Evolutionary conservation across 2,888 invertebrate species (phyloP).

Genomic region (Cheilosia grossa): DNA sequence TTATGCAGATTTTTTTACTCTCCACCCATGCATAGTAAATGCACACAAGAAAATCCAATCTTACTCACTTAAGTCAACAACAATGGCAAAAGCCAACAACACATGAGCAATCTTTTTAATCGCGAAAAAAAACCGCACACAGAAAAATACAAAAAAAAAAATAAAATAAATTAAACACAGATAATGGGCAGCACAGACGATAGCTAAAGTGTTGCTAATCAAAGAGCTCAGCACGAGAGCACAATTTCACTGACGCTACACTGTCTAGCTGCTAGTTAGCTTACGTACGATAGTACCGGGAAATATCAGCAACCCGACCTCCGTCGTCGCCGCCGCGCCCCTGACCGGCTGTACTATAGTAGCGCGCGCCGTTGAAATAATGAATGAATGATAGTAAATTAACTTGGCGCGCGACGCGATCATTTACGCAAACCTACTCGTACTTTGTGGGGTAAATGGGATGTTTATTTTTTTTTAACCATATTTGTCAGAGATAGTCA

Average conservation of each 20-base stretch:
- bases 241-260: slow-evolving; percentile 62
- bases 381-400: slow-evolving; percentile 64
- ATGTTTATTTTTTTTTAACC: not conserved
- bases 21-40: slow-evolving; percentile 55
- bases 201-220: slow-evolving; percentile 58
- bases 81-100: slow-evolving; percentile 10
- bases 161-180: slow-evolving; percentile 36
- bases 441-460: slow-evolving; percentile 1
- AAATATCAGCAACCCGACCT: slow-evolving; percentile 34
- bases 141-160: not conserved
- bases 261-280: slow-evolving; percentile 56
- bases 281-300: slow-evolving; percentile 60
- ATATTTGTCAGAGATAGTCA: too few relatives aligned
- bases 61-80: slow-evolving; percentile 3
- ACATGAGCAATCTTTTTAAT: slow-evolving; percentile 43
- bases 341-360: not conserved
- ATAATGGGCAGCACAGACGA: slow-evolving; percentile 41
- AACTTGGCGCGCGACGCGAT: slow-evolving; percentile 27
- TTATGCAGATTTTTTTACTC: slow-evolving; percentile 65
- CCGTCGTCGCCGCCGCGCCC: not conserved
- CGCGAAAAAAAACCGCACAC: slow-evolving; percentile 17
- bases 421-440: slow-evolving; percentile 10
- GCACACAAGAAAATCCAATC: slow-evolving; percentile 18
- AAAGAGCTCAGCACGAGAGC: slow-evolving; percentile 55
- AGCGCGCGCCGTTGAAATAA: slow-evolving; percentile 30